Conservation (phyloP, 2,888 invertebrate species). For the Acronicta psi region DNA sequence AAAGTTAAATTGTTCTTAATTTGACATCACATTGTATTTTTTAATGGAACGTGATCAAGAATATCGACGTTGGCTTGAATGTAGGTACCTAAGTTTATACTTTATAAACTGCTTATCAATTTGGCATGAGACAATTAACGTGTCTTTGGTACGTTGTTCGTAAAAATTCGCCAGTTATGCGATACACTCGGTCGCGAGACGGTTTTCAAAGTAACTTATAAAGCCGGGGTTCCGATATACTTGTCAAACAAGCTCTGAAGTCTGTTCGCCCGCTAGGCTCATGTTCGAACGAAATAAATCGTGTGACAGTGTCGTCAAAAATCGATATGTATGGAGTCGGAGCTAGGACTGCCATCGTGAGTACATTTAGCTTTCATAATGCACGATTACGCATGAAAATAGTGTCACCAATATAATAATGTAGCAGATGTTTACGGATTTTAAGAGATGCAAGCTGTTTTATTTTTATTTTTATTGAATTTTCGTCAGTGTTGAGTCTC, state of each 20-base stretch:
- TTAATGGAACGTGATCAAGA: neutral
- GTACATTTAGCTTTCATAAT: slow-evolving; percentile 56
- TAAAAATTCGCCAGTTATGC: slow-evolving; percentile 45
- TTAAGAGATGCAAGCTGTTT: too few relatives aligned
- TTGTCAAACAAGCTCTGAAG: slow-evolving; percentile 16
- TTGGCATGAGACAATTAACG: slow-evolving; percentile 19
- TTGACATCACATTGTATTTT: neutral
- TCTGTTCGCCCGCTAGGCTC: slow-evolving; percentile 21
- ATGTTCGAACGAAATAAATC: slow-evolving; percentile 15
- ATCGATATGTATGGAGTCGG: slow-evolving; percentile 65
- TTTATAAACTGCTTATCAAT: slow-evolving; percentile 2
- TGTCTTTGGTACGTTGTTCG: slow-evolving; percentile 15
- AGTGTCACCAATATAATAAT: too few relatives aligned
- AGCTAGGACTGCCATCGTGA: slow-evolving; percentile 63
- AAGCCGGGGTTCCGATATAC: slow-evolving; percentile 12
- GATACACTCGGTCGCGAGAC: slow-evolving; percentile 26
- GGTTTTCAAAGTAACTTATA: slow-evolving; percentile 16
- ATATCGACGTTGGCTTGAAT: too few relatives aligned
- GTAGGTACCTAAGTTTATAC: slow-evolving; percentile 1
- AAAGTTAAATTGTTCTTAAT: too few relatives aligned
- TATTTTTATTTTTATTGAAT: too few relatives aligned
- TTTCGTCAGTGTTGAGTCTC: too few relatives aligned
- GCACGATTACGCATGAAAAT: slow-evolving; percentile 25
- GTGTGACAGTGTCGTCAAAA: slow-evolving; percentile 39
- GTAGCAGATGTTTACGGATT: too few relatives aligned